Evolutionary conservation across 2,113 vertebrate genomes (phyloP), one percentile per base, ranked within the genome.

Genomic region (Syngnathus floridae): DNA sequence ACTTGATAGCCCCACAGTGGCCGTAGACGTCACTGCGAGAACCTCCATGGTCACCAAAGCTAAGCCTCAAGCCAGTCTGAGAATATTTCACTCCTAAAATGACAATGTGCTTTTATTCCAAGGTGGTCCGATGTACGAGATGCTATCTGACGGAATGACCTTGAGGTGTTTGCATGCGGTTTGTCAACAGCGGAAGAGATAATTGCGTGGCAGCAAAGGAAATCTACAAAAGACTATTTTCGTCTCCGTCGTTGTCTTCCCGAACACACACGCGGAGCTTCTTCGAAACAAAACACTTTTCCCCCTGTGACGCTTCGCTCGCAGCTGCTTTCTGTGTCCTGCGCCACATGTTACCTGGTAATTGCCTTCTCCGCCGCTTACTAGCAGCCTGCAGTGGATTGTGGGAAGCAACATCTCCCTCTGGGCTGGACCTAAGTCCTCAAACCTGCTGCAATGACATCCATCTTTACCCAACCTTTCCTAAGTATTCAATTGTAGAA

Each of bases 291-390:
- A 21, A 62, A 31, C 6, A 21, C 51, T 63, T 14, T 74, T 54
- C 66, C 56, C 60, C n/a, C 55, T 72, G 73, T 69, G 60, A 38
- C 21, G 16, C 38, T 10, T 60, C 17, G 64, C 69, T 72, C 66
- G 63, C 78, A 79, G 69, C 61, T 69, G 73, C 74, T 19, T 38
- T 64, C 70, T 55, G 62, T 67, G 65, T 67, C 61, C 71, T 67
- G 63, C 72, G 78, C 71, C 72, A 77, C 41, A 56, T 61, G 76
- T 71, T 71, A 75, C 70, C 76, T 76, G 77, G 69, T 89, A 87
- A 91, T 88, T 87, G 83, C 75, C 64, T 74, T 64, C 59, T 76
- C 69, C 59, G 36, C 66, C 66, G 66, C 57, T 51, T 38, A 61
- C 52, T 35, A 68, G 62, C 16, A 41, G 62, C 64, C 74, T 26